Evolutionary conservation across 2,113 vertebrate species (phyloP).

Genomic region (Elephas maximus): DNA sequence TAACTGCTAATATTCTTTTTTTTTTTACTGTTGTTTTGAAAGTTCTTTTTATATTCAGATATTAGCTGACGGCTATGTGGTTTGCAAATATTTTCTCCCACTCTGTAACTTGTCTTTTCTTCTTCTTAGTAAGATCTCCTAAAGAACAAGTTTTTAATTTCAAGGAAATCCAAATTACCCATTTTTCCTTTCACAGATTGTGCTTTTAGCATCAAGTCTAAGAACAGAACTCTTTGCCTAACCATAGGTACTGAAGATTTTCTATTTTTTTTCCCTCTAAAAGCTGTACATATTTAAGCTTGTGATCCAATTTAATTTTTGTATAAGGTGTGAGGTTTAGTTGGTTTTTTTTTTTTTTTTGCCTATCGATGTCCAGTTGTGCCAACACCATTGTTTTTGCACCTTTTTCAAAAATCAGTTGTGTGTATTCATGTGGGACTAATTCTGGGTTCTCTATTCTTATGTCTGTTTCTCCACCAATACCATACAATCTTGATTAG

Average conservation of each 20-base stretch:
- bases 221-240: background rate
- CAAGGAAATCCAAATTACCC: too few species aligned
- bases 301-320: background rate
- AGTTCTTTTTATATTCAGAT: background rate
- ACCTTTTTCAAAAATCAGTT: too few species aligned
- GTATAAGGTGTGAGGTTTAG: background rate
- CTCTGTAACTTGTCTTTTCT: background rate
- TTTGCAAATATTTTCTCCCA: background rate
- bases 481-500: background rate
- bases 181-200: too few species aligned
- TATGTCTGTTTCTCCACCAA: too few species aligned
- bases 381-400: too few species aligned
- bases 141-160: too few species aligned
- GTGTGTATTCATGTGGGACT: too few species aligned
- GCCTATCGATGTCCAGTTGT: background rate
- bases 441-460: too few species aligned
- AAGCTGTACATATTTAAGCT: background rate
- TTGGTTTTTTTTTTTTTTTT: background rate
- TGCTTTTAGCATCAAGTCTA: background rate
- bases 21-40: background rate
- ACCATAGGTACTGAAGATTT: background rate
- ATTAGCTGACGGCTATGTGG: background rate
- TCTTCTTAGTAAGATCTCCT: background rate
- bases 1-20: background rate
- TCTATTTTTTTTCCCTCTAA: background rate